Conservation (phyloP, 1,140 invertebrate genomes). For the Pseudomyrmex flavicornis region DNA sequence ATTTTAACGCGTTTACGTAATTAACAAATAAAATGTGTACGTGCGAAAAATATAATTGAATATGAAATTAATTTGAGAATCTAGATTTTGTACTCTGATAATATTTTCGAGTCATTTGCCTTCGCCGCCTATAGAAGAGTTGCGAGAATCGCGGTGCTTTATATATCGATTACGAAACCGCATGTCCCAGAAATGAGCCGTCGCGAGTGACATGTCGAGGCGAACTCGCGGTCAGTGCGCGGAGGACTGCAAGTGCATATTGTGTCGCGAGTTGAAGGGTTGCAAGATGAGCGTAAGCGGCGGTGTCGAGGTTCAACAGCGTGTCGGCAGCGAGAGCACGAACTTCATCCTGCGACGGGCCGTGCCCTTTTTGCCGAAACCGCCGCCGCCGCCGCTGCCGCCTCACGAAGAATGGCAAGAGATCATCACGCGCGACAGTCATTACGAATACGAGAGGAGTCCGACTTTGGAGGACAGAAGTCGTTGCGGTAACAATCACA, state of each 20-base stretch:
- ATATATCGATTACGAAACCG: not conserved
- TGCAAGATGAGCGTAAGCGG: conserved; percentile 71
- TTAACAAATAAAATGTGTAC: not conserved
- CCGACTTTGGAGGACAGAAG: conserved; percentile 76
- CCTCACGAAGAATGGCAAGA: conserved; percentile 85
- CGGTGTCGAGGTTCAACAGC: conserved; percentile 1
- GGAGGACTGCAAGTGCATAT: conserved; percentile 85
- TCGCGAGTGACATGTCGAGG: conserved; percentile 57
- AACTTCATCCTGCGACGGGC: conserved; percentile 87
- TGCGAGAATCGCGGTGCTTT: not conserved
- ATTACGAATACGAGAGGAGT: conserved; percentile 82
- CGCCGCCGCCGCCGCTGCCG: conserved; percentile 77
- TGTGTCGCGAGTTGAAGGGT: conserved; percentile 86
- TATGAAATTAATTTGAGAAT: conserved; percentile 12
- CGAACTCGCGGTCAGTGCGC: conserved; percentile 54
- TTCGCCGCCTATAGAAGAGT: not conserved
- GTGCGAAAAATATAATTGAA: not conserved
- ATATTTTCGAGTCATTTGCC: too few species aligned
- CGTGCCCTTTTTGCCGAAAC: conserved; percentile 84
- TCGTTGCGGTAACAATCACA: conserved; percentile 46
- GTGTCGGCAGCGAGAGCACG: conserved; percentile 77
- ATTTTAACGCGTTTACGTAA: too few species aligned
- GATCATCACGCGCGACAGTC: conserved; percentile 79
- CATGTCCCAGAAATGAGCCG: conserved; percentile 11
- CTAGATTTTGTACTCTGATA: not conserved